phyloP scores from a whole-genome alignment of 2,888 invertebrate genomes.

The Prosopocoilus inquinatus region DNA sequence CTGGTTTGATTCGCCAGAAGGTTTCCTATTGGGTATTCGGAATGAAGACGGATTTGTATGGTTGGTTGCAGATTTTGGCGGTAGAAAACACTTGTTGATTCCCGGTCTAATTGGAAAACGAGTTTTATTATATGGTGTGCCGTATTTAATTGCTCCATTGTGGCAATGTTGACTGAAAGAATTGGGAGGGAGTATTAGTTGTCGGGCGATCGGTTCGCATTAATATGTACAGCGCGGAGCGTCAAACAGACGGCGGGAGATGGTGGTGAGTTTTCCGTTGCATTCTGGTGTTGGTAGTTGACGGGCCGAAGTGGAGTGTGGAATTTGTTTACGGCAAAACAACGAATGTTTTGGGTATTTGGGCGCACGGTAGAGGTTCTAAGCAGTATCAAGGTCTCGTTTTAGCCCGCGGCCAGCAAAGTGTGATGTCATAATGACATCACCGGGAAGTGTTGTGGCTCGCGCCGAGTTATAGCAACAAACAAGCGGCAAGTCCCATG shows the following conservation, averaged over 20 bases:
- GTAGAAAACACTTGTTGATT: conserved; percentile 16
- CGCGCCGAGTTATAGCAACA: conserved; percentile 20
- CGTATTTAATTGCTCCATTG: neutral
- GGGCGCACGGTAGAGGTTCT: conserved; percentile 8
- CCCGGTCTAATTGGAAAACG: conserved; percentile 20
- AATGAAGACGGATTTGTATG: neutral
- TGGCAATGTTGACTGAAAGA: neutral
- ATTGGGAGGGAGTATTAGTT: neutral
- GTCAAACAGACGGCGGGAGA: neutral
- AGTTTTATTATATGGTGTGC: conserved; percentile 17
- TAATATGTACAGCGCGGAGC: neutral
- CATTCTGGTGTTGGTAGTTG: neutral
- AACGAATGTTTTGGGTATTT: conserved; percentile 11
- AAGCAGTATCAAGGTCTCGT: conserved; percentile 46
- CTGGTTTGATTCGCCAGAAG: neutral
- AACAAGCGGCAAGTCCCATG: conserved; percentile 1
- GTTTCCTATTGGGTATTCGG: neutral
- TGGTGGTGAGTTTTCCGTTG: neutral
- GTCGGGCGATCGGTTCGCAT: neutral
- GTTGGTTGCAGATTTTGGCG: conserved; percentile 9
- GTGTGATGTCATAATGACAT: conserved; percentile 56
- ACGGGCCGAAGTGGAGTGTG: neutral
- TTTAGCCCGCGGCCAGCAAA: conserved; percentile 45
- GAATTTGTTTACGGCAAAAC: conserved; percentile 14
- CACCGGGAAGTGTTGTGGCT: conserved; percentile 51